Evolutionary conservation across 2,113 vertebrate genomes (phyloP).

Genomic region (Ageneiosus marmoratus): DNA sequence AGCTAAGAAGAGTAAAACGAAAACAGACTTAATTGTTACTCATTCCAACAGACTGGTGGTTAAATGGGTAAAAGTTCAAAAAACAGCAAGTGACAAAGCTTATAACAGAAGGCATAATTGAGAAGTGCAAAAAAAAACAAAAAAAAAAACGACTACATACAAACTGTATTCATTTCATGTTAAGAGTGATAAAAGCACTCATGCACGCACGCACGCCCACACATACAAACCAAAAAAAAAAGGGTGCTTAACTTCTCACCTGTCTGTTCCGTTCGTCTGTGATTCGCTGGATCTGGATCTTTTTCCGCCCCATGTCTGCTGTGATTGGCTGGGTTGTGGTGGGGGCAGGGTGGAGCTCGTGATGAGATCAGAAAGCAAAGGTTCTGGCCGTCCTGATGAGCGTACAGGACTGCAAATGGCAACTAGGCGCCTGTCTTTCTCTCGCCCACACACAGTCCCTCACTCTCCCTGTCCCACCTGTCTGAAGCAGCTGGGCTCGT

Average conservation of each 20-base stretch:
- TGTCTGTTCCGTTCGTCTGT: conserved; percentile 96
- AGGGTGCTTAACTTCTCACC: conserved; percentile 67
- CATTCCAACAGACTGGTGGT: neutral
- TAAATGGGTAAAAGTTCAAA: neutral
- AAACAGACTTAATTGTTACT: neutral
- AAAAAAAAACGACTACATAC: neutral
- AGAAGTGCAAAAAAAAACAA: neutral
- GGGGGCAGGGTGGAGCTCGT: conserved; percentile 47
- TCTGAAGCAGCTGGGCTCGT: conserved; percentile 48
- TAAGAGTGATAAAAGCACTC: neutral
- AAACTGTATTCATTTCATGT: neutral
- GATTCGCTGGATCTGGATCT: conserved; percentile 99
- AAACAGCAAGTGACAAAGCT: neutral
- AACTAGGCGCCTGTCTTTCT: conserved; percentile 45
- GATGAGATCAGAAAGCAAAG: conserved; percentile 46
- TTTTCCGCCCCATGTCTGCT: conserved; percentile 93
- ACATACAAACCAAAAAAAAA: neutral
- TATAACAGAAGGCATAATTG: neutral
- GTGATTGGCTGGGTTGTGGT: conserved; percentile 49
- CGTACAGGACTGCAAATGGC: conserved; percentile 31
- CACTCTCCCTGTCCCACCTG: conserved; percentile 46
- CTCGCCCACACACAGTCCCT: conserved; percentile 47
- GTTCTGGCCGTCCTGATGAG: conserved; percentile 30
- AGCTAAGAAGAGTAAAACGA: neutral
- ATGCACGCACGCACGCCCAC: neutral